A percentile compares a stretch with the other conserved stretches of the same genome.
Evolutionary conservation across 2,797 vertebrate genomes (phyloP).

Genomic region (Brachyrhaphis roseni): DNA sequence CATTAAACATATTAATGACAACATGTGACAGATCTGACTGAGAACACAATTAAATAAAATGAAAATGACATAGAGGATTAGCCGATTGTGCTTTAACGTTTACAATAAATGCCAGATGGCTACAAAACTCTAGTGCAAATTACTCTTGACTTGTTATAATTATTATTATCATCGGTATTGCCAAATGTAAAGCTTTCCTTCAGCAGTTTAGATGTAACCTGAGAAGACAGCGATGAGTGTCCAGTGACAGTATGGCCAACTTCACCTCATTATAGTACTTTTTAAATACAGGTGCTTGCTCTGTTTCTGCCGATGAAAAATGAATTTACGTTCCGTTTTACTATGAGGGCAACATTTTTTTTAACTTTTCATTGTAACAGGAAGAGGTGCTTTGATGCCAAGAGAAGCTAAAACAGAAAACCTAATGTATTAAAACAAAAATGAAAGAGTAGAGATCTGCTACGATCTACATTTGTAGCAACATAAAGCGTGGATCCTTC

Average conservation of each 20-base stretch:
- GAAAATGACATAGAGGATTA: conserved; percentile 40
- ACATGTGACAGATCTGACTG: conserved; percentile 64
- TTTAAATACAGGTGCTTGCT: conserved; percentile 44
- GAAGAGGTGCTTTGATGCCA: neutral
- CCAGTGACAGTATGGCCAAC: conserved; percentile 86
- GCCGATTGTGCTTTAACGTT: conserved; percentile 12
- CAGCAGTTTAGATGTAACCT: conserved; percentile 33
- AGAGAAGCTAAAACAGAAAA: neutral
- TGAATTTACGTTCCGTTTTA: neutral
- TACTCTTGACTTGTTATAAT: neutral
- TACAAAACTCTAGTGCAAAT: neutral
- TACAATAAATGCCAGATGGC: neutral
- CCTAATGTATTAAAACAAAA: neutral
- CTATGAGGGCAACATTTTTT: neutral
- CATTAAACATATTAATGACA: conserved; percentile 68
- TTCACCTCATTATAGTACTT: conserved; percentile 25
- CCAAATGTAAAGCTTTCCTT: conserved; percentile 16
- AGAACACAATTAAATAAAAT: conserved; percentile 64
- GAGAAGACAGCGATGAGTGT: conserved; percentile 78
- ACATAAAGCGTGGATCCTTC: neutral
- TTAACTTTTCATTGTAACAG: neutral
- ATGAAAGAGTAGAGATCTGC: neutral
- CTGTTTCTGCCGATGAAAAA: conserved; percentile 20
- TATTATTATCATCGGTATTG: neutral
- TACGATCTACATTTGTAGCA: neutral